Conservation (phyloP, 64 coral and sea anemone species). For the Pocillopora verrucosa region DNA sequence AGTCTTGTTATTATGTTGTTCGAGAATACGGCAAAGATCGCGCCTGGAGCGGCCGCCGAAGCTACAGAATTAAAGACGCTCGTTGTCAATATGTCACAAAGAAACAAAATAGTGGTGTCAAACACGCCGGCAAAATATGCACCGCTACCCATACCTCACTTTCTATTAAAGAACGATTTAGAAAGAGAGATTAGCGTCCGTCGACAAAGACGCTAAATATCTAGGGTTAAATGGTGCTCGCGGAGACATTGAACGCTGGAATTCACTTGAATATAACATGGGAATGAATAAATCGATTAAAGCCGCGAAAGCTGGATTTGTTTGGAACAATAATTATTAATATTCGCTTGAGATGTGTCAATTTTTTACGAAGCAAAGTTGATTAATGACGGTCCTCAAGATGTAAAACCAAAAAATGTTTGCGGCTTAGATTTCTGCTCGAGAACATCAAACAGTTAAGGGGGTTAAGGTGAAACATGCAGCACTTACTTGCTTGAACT, state of each 20-base stretch:
- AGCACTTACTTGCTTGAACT: constrained; percentile 89
- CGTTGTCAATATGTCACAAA: constrained; percentile 47
- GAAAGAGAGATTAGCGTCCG: constrained; percentile 28
- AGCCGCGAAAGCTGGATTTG: constrained; percentile 18
- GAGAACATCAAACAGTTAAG: constrained; percentile 35
- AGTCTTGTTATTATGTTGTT: constrained; percentile 12
- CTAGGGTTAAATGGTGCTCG: background rate
- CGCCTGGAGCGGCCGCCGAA: background rate
- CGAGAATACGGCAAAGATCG: background rate
- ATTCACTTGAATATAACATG: constrained; percentile 14
- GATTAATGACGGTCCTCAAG: constrained; percentile 51
- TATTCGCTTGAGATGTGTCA: constrained; percentile 45
- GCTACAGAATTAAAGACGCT: constrained; percentile 35
- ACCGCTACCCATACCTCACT: constrained; percentile 40
- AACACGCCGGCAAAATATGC: constrained; percentile 45
- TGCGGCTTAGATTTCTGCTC: constrained; percentile 23
- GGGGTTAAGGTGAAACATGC: background rate
- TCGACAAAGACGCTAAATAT: constrained; percentile 7
- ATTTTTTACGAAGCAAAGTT: constrained; percentile 35
- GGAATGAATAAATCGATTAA: constrained; percentile 33
- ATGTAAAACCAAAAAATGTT: constrained; percentile 27
- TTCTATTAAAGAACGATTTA: constrained; percentile 38
- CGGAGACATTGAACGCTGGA: background rate
- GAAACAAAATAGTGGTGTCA: constrained; percentile 47
- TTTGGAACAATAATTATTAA: constrained; percentile 51